These are phyloP conservation scores for Poecilobothrus nobilitatus DNA, from an alignment of 2,888 invertebrate genomes.

Conservation along the genomic window DNA sequence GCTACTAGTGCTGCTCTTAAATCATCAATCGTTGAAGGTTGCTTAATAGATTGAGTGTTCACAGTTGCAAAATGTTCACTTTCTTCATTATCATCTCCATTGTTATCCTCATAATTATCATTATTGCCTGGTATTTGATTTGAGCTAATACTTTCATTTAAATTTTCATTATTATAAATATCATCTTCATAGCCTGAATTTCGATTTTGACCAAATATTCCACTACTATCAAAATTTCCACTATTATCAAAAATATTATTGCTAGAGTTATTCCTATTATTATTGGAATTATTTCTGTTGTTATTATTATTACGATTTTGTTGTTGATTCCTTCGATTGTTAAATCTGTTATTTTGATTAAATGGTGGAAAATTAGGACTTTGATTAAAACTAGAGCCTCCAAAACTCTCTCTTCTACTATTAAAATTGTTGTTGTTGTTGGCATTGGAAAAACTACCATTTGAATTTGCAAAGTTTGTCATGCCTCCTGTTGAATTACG, in stretches of 20 bases:
- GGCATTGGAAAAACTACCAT: conserved; percentile 15
- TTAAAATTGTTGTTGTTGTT: conserved; percentile 12
- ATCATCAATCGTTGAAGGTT: background rate
- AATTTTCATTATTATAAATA: conserved; percentile 15
- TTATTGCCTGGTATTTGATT: background rate
- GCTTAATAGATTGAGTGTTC: background rate
- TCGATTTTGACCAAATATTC: conserved; percentile 19
- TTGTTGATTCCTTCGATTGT: conserved; percentile 12
- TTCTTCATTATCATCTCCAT: background rate
- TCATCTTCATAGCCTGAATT: conserved; percentile 15
- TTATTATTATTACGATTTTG: conserved; percentile 10
- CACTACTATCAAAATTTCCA: conserved; percentile 11
- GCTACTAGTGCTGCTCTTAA: conserved; percentile 10
- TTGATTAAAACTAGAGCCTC: background rate
- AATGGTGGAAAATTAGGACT: conserved; percentile 7
- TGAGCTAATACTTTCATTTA: background rate
- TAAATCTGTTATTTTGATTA: conserved; percentile 13
- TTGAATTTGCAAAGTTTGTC: background rate
- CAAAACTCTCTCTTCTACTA: background rate
- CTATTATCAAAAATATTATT: background rate
- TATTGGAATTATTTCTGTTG: background rate
- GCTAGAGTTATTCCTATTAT: background rate
- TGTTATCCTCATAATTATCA: background rate
- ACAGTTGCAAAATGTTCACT: background rate
- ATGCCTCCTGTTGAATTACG: conserved; percentile 27